Evolutionary conservation across 30 jellyfish, hydroid and myxozoan genomes (phyloP).

Genomic region (Chrysaora quinquecirrha): DNA sequence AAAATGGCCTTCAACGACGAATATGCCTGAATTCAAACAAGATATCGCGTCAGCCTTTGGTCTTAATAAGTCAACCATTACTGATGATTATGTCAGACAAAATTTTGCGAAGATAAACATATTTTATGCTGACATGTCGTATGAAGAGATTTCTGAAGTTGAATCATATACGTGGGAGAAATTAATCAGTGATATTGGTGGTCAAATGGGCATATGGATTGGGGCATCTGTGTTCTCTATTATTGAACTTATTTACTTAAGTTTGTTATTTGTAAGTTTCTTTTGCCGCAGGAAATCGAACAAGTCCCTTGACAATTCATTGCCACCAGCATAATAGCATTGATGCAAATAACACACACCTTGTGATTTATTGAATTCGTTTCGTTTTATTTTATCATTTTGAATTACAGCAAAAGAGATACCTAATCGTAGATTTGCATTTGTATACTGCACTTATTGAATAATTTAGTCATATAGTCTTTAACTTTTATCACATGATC

Average conservation of each 20-base stretch:
- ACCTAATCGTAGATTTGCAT: too few species aligned
- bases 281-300: too few species aligned
- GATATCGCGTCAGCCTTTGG: constrained; percentile 32
- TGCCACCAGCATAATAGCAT: too few species aligned
- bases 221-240: constrained; percentile 71
- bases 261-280: not conserved
- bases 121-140: constrained; percentile 35
- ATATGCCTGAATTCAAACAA: constrained; percentile 24
- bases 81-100: constrained; percentile 46
- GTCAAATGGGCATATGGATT: constrained; percentile 74
- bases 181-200: constrained; percentile 52
- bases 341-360: too few species aligned
- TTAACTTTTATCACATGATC: too few species aligned
- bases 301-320: too few species aligned
- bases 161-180: constrained; percentile 7
- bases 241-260: constrained; percentile 11
- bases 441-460: too few species aligned
- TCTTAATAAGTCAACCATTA: constrained; percentile 12
- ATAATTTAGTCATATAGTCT: too few species aligned
- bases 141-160: constrained; percentile 14
- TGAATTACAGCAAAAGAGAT: too few species aligned
- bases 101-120: constrained; percentile 27
- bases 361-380: too few species aligned
- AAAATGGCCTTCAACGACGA: constrained; percentile 61
- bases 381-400: too few species aligned